Conservation (phyloP, 2,888 invertebrate genomes). For the Ametastegia equiseti region DNA sequence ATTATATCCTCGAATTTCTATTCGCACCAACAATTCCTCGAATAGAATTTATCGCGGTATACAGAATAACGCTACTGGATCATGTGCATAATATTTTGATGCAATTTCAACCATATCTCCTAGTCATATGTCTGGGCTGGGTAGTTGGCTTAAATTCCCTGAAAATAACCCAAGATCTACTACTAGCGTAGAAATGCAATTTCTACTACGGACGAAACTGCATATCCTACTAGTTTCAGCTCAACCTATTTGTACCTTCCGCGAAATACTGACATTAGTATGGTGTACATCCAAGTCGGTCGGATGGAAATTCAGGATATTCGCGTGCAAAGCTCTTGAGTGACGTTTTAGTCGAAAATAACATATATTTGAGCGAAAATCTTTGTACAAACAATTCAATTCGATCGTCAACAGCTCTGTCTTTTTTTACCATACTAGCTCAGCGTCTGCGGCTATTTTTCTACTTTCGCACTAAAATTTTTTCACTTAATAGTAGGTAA, state of each 20-base stretch:
- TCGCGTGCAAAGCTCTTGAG: too few relatives aligned
- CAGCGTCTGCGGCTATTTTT: too few relatives aligned
- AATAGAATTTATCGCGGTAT: background rate
- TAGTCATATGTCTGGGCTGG: background rate
- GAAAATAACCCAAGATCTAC: constrained; percentile 56
- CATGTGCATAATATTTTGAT: constrained; percentile 1
- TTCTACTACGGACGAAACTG: constrained; percentile 60
- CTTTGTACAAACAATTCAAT: too few relatives aligned
- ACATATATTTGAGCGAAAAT: too few relatives aligned
- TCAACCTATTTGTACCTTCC: constrained; percentile 45
- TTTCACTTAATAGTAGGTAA: too few relatives aligned
- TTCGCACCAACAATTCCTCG: background rate
- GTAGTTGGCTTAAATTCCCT: constrained; percentile 10
- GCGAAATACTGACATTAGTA: background rate
- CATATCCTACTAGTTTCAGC: constrained; percentile 56
- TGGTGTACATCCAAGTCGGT: background rate
- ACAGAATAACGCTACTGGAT: background rate
- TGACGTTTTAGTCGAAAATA: background rate
- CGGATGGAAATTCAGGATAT: constrained; percentile 1
- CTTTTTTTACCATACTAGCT: too few relatives aligned
- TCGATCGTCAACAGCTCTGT: too few relatives aligned
- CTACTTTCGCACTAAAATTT: too few relatives aligned
- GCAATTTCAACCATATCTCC: constrained; percentile 5
- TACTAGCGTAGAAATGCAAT: constrained; percentile 61
- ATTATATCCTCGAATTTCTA: background rate